phyloP scores from a whole-genome alignment of 1,140 invertebrate genomes.

The Batillaria attramentaria region DNA sequence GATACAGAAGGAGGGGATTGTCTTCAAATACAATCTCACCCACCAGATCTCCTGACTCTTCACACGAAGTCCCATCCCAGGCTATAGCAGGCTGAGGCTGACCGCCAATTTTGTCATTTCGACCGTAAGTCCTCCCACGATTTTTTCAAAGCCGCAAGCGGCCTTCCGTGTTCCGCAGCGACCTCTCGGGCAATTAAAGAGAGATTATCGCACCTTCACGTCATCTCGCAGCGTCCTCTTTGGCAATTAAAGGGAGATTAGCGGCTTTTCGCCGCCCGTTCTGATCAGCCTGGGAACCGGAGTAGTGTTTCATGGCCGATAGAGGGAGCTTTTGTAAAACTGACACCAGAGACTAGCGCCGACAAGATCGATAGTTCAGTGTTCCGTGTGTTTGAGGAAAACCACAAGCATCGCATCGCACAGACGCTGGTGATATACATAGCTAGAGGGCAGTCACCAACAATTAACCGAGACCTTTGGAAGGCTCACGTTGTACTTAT shows the following conservation, averaged over 20 bases:
- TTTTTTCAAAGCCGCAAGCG: constrained; percentile 10
- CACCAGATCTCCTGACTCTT: neutral
- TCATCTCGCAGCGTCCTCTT: constrained; percentile 22
- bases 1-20: neutral
- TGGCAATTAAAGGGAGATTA: constrained; percentile 22
- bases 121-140: too few relatives aligned
- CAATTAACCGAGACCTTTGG: too few relatives aligned
- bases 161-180: constrained; percentile 2
- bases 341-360: neutral
- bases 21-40: neutral
- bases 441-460: too few relatives aligned
- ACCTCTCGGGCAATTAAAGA: constrained; percentile 21
- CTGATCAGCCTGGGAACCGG: neutral
- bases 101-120: neutral
- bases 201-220: constrained; percentile 23
- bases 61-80: neutral
- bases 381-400: neutral
- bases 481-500: neutral
- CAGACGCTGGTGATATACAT: neutral
- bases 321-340: neutral
- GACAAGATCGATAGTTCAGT: neutral
- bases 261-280: neutral
- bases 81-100: neutral
- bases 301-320: neutral
- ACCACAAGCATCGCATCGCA: neutral